phyloP scores from a whole-genome alignment of 1,140 invertebrate species.

The Parasteatoda tepidariorum region DNA sequence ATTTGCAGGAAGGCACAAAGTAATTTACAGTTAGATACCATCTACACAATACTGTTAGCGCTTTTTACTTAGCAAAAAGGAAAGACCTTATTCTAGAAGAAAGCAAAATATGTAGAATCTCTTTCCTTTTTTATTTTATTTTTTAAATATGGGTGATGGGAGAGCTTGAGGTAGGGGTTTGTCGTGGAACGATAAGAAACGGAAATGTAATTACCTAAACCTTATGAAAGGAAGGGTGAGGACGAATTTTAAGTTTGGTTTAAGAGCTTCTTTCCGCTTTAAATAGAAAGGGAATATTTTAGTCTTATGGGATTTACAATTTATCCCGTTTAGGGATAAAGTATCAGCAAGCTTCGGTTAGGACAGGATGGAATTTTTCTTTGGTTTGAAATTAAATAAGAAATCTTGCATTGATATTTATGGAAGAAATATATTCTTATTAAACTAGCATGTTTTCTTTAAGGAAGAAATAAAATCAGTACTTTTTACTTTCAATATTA shows the following conservation, averaged over 20 bases:
- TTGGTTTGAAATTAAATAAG: no score
- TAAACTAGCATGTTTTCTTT: no score
- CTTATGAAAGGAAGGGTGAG: slow-evolving; percentile 21
- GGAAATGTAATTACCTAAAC: slow-evolving; percentile 50
- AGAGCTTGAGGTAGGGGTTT: background rate
- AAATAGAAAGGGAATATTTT: slow-evolving; percentile 41
- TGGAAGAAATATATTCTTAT: no score
- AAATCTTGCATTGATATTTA: no score
- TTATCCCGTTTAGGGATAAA: slow-evolving; percentile 31
- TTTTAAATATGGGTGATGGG: slow-evolving; percentile 22
- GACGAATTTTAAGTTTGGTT: slow-evolving; percentile 50
- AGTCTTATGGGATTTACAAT: slow-evolving; percentile 11
- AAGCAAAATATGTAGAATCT: background rate
- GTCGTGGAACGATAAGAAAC: background rate
- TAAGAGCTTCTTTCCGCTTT: slow-evolving; percentile 28
- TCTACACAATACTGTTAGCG: slow-evolving; percentile 30
- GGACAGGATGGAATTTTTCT: no score
- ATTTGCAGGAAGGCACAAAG: slow-evolving; percentile 38
- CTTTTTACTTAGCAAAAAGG: background rate
- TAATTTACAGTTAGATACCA: slow-evolving; percentile 55
- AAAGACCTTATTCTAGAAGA: background rate
- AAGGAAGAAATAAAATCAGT: no score
- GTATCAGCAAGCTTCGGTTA: no score
- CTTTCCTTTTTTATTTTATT: background rate
- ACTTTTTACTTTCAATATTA: no score